These are phyloP conservation scores for Pteronura brasiliensis DNA, from an alignment of 2,113 vertebrate species.

Conservation along the genomic window DNA sequence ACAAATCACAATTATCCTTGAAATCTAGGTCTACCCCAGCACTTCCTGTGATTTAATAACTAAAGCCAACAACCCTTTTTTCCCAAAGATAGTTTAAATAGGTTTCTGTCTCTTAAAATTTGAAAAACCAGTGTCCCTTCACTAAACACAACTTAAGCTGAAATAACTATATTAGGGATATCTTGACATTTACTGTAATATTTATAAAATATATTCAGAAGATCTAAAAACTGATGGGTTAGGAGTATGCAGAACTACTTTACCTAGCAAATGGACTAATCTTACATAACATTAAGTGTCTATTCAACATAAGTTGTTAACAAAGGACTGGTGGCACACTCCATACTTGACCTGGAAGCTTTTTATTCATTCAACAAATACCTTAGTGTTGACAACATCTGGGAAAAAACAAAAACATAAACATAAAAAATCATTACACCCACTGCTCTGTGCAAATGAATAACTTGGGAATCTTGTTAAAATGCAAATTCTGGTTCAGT, in stretches of 20 bases:
- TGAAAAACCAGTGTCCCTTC: background rate
- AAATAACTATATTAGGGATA: background rate
- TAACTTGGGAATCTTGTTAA: background rate
- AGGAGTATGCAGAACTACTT: background rate
- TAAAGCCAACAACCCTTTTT: background rate
- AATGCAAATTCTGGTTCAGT: background rate
- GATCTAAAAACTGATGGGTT: background rate
- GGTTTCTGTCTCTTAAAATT: background rate
- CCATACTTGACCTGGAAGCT: background rate
- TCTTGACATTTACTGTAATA: background rate
- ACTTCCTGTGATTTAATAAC: background rate
- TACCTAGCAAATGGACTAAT: background rate
- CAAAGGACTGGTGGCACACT: background rate
- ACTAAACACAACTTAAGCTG: background rate
- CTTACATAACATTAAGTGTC: background rate
- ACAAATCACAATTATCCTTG: background rate
- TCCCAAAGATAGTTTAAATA: background rate
- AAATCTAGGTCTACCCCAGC: background rate
- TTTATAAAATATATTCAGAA: conserved; percentile 45
- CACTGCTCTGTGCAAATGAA: background rate
- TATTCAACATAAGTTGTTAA: background rate
- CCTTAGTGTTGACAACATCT: background rate
- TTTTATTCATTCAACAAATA: conserved; percentile 24
- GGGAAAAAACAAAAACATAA: background rate
- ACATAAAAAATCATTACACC: background rate